Base-by-base conservation (phyloP, 2,113 vertebrate species). In the Panthera leo region DNA sequence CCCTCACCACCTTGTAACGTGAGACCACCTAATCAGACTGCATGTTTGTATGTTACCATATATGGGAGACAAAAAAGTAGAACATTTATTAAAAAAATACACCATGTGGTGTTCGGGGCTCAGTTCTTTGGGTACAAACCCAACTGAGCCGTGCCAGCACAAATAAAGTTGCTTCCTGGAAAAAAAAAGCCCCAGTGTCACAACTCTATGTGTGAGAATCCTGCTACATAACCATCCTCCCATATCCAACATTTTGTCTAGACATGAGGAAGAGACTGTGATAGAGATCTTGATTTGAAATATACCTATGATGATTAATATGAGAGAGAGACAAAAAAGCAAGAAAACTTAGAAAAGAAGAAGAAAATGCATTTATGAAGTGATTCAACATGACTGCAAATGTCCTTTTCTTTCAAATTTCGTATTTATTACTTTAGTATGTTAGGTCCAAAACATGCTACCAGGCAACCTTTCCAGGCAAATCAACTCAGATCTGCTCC, bases 381-480 rank as follows among this genome's bases (percentile, higher is more conserved):
- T 29, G 42, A 86, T 68, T 80, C 63, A 95, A 95, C 85, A 15
- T 91, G 55, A 48, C 93, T 95, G 85, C 68, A 67, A 80, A 90
- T 86, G 68, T 79, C 18, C 12, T 93, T 89, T 97, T 48, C 73
- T 92, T 92, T 84, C 55, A 61, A 68, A 48, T 76, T 95, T 73
- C 16, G 34, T 68, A 42, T 68, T 61, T 73, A 88, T 55, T 86
- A 80, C 48, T 88, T n/a, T 8, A 36, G 25, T 51, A 70, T 25
- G 19, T 85, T 88, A 91, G 36, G 34, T 25, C 51, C 15, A 8
- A 83, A 93, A 80, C 10, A 89, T 15, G 71, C 67, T 89, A 29
- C 7, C 29, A 53, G n/a, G 58, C 39, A 91, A 39, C 48, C 55
- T 53, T 23, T 93, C 51, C n/a, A 48, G 86, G 68, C n/a, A 51